Base-by-base conservation (phyloP, 2,888 invertebrate species). In the Heliothis peltigera region DNA sequence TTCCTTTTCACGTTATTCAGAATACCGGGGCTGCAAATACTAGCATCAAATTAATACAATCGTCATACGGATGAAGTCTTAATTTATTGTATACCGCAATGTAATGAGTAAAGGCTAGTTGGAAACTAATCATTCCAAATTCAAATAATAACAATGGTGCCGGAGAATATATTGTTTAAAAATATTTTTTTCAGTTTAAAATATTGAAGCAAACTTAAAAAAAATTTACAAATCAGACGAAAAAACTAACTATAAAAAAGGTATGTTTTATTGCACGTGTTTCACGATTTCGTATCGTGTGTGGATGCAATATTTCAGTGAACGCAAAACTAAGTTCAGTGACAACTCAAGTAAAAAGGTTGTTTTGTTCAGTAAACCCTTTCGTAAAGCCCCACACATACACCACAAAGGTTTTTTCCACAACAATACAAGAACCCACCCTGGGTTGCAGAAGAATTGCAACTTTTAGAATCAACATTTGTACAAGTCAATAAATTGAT, bases 341-440 rank as follows among this genome's bases (percentile, higher is more conserved):
- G 68, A 80, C 69, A 68, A 66, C 66, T 46, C 64, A 59, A 56
- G 59, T 69, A 75, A 69, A 72, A 75, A 69, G 5, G 69, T 63
- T 69, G 52, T 53, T 56, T 56, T 18, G 44, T 56, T 59, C 32
- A 59, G 17, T 18, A 74, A 75, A 67, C n/a, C 62, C 47, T 68
- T 74, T 61, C 8, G n/a, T n/a, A n/a, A n/a, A 32, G 39, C 61
- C 53, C 28, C 12, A 53, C 35, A 56, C 53, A 55, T 7, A 15
- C 42, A 42, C 12, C 28, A 8, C 43, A 39, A 28, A 52, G n/a
- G 32, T 53, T 15, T 44, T n/a, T 52, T 39, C n/a, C 5, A n/a
- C 1, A 25, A 53, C 35, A 44, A 48, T 35, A 57, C 56, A 52
- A 44, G 18, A 32, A 17, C n/a, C n/a, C n/a, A n/a, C n/a, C n/a